These are phyloP conservation scores for Butorides virescens DNA, from an alignment of 2,113 vertebrate species.

Conservation along the genomic window DNA sequence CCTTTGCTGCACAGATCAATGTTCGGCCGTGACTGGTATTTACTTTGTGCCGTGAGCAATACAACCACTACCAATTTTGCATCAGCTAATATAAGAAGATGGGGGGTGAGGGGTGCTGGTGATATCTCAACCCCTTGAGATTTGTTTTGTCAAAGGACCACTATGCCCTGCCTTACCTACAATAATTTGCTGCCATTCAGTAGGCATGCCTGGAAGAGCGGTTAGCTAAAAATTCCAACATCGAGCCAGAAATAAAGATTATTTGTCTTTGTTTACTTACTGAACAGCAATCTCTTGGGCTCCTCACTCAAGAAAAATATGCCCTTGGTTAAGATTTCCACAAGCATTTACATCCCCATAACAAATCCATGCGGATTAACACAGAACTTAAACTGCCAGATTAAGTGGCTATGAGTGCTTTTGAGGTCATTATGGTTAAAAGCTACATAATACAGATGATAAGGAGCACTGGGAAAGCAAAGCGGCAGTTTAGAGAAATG, in stretches of 20 bases:
- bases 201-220: accelerated
- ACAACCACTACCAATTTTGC: background rate
- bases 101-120: background rate
- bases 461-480: background rate
- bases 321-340: background rate
- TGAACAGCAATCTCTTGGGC: background rate
- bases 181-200: background rate
- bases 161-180: background rate
- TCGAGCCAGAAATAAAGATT: background rate
- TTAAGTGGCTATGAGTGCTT: background rate
- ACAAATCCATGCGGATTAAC: background rate
- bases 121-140: background rate
- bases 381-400: background rate
- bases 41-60: background rate
- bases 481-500: background rate
- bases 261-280: background rate
- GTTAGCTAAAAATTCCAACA: background rate
- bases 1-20: background rate
- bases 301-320: background rate
- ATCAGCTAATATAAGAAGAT: background rate
- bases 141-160: background rate
- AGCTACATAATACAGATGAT: background rate
- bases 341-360: background rate
- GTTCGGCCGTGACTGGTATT: background rate
- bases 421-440: background rate